Conservation (phyloP, 1,140 invertebrate genomes). For the Eueides isabella region DNA sequence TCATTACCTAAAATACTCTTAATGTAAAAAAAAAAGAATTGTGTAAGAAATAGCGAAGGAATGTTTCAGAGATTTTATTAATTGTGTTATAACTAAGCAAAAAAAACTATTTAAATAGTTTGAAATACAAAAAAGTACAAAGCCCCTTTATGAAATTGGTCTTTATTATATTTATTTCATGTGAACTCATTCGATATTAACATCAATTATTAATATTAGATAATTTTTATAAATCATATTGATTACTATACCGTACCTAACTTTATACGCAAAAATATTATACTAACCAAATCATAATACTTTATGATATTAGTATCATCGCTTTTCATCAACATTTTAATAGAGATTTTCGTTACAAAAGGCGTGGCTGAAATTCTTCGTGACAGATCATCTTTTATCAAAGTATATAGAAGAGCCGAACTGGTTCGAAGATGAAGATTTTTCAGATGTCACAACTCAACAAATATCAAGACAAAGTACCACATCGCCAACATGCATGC, state of each 20-base stretch:
- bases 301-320: slow-evolving; percentile 15
- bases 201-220: not conserved
- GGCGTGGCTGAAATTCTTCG: slow-evolving; percentile 83
- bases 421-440: slow-evolving; percentile 71
- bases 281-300: not conserved
- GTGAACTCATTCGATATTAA: not conserved
- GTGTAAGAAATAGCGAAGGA: not conserved
- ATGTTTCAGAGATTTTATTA: not conserved
- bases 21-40: not conserved
- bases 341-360: slow-evolving; percentile 75
- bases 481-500: slow-evolving; percentile 56
- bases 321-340: slow-evolving; percentile 39
- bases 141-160: slow-evolving; percentile 80
- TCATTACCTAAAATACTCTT: not conserved
- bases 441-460: slow-evolving; percentile 61
- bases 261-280: not conserved
- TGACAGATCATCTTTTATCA: slow-evolving; percentile 77
- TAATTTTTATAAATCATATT: not conserved
- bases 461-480: slow-evolving; percentile 61
- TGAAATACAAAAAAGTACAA: slow-evolving; percentile 47
- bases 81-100: not conserved
- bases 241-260: not conserved
- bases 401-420: slow-evolving; percentile 77
- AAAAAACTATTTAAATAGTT: not conserved
- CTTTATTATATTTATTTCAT: slow-evolving; percentile 3